Conservation (phyloP, 2,113 vertebrate species). For the Microcebus lehilahytsara region DNA sequence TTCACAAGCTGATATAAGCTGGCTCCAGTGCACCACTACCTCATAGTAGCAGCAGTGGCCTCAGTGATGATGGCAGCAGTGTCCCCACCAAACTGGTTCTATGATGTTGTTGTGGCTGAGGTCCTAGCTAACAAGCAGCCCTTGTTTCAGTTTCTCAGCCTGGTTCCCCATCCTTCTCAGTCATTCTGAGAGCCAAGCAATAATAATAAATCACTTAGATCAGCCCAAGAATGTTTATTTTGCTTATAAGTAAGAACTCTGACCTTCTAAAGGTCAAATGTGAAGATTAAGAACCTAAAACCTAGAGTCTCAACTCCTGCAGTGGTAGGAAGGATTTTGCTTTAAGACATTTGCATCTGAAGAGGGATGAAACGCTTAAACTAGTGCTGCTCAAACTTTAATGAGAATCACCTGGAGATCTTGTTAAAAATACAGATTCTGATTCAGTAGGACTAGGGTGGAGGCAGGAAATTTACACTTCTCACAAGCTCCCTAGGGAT, state of each 20-base stretch:
- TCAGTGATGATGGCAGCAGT: background rate
- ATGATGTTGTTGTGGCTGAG: background rate
- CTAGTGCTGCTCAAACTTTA: conserved; percentile 27
- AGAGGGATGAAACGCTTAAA: conserved; percentile 52
- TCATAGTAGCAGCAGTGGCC: background rate
- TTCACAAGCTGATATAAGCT: background rate
- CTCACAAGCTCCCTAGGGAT: background rate
- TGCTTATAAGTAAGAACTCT: conserved; percentile 47
- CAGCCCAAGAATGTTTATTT: conserved; percentile 24
- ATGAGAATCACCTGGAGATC: conserved; percentile 57
- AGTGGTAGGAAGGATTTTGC: conserved; percentile 34
- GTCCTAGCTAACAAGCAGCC: background rate
- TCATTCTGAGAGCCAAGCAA: conserved; percentile 3
- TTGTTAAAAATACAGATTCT: conserved; percentile 47
- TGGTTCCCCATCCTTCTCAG: background rate
- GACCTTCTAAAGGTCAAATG: conserved; percentile 4
- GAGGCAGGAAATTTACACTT: conserved; percentile 37
- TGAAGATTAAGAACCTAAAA: conserved; percentile 16
- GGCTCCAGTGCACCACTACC: background rate
- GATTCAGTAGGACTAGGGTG: background rate
- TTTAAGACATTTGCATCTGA: conserved; percentile 60
- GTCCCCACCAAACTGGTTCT: background rate
- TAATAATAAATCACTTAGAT: background rate
- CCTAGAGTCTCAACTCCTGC: background rate
- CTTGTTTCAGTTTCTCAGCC: background rate